These are phyloP conservation scores for Acanthornis magna DNA, from an alignment of 2,797 vertebrate species.

Conservation along the genomic window DNA sequence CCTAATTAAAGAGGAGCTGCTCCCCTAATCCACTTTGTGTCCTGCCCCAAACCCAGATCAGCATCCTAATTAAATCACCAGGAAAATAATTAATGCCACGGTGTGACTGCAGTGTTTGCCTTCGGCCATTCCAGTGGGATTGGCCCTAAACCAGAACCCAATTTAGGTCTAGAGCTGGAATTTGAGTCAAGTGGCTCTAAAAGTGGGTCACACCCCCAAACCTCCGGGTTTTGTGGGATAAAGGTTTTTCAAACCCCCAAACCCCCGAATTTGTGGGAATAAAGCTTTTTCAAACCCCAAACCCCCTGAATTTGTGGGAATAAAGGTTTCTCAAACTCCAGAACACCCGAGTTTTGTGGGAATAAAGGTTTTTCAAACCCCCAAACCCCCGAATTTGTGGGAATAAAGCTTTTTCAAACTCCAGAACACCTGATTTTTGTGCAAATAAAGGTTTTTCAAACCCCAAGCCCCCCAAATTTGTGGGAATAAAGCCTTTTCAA, in stretches of 20 bases:
- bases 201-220: neutral
- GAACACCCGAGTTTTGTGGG: too few species aligned
- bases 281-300: neutral
- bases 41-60: conserved; percentile 40
- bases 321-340: too few species aligned
- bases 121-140: neutral
- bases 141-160: neutral
- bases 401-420: too few species aligned
- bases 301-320: rapidly evolving
- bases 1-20: neutral
- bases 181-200: neutral
- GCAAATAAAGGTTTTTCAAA: neutral
- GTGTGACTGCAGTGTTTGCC: neutral
- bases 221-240: neutral
- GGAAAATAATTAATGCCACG: neutral
- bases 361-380: neutral
- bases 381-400: rapidly evolving
- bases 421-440: too few species aligned
- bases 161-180: neutral
- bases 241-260: neutral
- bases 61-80: conserved; percentile 34
- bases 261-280: rapidly evolving
- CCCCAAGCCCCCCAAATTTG: rapidly evolving
- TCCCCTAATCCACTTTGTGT: conserved; percentile 20
- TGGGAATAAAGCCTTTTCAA: neutral